Percentiles rank a stretch among this genome's conserved stretches.
phyloP scores from a whole-genome alignment of 2,797 vertebrate genomes.

The Sebastes kiyomatsui region DNA sequence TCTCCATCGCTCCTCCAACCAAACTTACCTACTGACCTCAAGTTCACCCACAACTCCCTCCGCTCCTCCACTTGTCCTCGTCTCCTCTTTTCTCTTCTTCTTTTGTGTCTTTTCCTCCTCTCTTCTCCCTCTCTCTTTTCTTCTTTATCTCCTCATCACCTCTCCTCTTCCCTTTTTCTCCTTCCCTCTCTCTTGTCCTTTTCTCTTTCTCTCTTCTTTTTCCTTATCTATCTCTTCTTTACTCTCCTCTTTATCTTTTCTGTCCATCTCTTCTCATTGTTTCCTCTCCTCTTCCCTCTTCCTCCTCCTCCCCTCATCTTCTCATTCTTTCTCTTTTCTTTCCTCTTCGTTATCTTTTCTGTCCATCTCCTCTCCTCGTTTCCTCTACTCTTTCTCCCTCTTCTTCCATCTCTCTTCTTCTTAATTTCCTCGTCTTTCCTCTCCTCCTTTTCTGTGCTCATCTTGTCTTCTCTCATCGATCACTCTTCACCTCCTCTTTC shows the following conservation, averaged over 20 bases:
- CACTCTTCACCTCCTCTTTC: neutral
- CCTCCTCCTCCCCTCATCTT: neutral
- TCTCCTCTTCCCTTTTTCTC: neutral
- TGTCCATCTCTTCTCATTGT: too few species aligned
- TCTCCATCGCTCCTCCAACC: neutral
- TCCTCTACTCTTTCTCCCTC: too few species aligned
- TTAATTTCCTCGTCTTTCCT: neutral
- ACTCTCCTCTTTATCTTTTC: neutral
- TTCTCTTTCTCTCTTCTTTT: neutral
- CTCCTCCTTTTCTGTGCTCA: neutral
- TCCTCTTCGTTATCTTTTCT: neutral
- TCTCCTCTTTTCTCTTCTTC: neutral
- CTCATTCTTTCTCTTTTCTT: neutral
- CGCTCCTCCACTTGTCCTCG: neutral
- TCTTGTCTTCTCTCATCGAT: neutral
- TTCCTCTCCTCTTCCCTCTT: too few species aligned
- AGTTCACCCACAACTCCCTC: constrained; percentile 40
- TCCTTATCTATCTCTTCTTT: too few species aligned
- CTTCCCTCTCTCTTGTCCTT: too few species aligned
- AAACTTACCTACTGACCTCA: constrained; percentile 59
- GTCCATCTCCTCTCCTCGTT: neutral
- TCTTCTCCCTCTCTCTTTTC: too few species aligned
- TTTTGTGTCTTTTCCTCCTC: neutral
- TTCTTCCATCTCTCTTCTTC: neutral
- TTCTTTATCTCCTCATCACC: neutral